These are phyloP conservation scores for Xanthia togata DNA, from an alignment of 2,888 invertebrate species.

Conservation along the genomic window DNA sequence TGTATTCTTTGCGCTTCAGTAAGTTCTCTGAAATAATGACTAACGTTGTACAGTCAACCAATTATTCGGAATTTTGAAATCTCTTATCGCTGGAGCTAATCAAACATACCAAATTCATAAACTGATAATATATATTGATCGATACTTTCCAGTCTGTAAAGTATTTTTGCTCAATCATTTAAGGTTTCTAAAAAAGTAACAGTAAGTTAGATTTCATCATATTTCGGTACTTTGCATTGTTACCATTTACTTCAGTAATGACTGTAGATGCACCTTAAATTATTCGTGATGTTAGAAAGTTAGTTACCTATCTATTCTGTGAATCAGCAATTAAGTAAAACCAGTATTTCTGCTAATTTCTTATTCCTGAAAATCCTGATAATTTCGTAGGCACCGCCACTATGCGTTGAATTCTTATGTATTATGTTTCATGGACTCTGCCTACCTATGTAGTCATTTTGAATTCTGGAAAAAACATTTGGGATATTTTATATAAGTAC, in stretches of 20 bases:
- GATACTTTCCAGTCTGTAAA: background rate
- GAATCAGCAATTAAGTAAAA: background rate
- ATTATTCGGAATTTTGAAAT: slow-evolving; percentile 15
- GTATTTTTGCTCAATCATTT: background rate
- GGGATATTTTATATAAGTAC: background rate
- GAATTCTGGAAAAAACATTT: background rate
- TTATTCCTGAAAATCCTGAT: background rate
- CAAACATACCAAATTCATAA: slow-evolving; percentile 18
- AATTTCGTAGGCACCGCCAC: background rate
- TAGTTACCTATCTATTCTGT: background rate
- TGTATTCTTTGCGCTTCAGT: slow-evolving; percentile 18
- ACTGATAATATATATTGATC: slow-evolving; percentile 27
- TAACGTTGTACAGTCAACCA: slow-evolving; percentile 35
- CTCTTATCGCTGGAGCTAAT: slow-evolving; percentile 41
- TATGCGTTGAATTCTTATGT: slow-evolving; percentile 73
- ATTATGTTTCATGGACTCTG: slow-evolving; percentile 13
- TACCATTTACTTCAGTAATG: background rate
- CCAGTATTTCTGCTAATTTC: background rate
- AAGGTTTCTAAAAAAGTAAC: background rate
- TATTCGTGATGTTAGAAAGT: background rate
- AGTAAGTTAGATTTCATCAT: background rate
- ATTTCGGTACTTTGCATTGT: background rate
- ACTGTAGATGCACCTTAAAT: background rate
- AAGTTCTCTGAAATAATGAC: slow-evolving; percentile 44
- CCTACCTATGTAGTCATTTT: background rate